Evolutionary conservation across 2,797 vertebrate species (phyloP).

Genomic region (Uromys caudimaculatus): DNA sequence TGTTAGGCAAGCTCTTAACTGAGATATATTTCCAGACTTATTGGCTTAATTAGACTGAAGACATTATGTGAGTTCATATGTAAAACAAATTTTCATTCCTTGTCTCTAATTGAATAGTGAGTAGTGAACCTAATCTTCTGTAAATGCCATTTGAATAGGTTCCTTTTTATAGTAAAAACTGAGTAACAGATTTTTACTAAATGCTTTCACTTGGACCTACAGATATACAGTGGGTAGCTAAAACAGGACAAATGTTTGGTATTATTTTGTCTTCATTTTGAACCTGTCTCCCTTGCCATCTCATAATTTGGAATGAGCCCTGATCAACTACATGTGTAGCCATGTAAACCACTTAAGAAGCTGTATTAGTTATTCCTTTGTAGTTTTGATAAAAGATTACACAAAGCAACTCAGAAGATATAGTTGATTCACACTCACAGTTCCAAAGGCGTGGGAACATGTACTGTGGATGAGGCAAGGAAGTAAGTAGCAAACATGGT

Average conservation of each 20-base stretch:
- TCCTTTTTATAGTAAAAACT: neutral
- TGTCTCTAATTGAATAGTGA: neutral
- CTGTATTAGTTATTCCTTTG: neutral
- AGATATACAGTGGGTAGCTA: neutral
- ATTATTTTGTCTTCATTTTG: neutral
- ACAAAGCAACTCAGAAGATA: neutral
- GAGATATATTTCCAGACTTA: neutral
- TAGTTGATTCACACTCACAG: neutral
- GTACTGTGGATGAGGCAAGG: neutral
- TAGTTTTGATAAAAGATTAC: neutral
- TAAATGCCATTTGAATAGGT: neutral
- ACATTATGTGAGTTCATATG: neutral
- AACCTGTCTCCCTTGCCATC: neutral
- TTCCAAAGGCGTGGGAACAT: neutral
- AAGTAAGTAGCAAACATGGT: neutral
- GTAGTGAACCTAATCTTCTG: neutral
- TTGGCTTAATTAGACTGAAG: neutral
- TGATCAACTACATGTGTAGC: neutral
- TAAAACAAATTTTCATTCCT: neutral
- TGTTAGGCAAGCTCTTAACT: neutral
- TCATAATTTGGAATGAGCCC: neutral
- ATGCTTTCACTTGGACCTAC: neutral
- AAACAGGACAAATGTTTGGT: neutral
- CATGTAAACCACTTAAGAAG: neutral
- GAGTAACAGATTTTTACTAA: neutral